Evolutionary conservation across 2,113 vertebrate species (phyloP).

Genomic region (Candoia aspera): DNA sequence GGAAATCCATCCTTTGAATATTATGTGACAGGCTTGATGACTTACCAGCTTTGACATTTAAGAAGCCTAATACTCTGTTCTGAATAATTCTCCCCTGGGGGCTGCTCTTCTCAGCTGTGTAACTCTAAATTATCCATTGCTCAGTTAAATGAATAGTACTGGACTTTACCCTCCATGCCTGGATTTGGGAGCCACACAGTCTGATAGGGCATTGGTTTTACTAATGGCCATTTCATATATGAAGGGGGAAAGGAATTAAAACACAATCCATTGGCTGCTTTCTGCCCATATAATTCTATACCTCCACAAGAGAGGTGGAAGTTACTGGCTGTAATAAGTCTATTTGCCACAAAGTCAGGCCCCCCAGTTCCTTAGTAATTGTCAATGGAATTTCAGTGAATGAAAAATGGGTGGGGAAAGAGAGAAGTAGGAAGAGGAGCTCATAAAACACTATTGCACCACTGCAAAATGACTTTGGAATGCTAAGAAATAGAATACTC

Average conservation of each 20-base stretch:
- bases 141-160: slow-evolving; percentile 51
- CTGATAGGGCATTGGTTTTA: slow-evolving; percentile 65
- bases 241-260: slow-evolving; percentile 57
- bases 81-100: slow-evolving; percentile 43
- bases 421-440: slow-evolving; percentile 42
- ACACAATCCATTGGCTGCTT: slow-evolving; percentile 79
- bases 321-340: slow-evolving; percentile 83
- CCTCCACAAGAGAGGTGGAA: slow-evolving; percentile 79
- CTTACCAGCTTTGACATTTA: slow-evolving; percentile 84
- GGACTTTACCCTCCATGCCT: slow-evolving; percentile 52
- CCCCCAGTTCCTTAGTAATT: slow-evolving; percentile 89
- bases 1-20: slow-evolving; percentile 56
- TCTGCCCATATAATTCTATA: slow-evolving; percentile 71
- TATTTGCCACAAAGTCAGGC: slow-evolving; percentile 86
- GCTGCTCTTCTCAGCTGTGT: slow-evolving; percentile 60
- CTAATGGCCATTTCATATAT: slow-evolving; percentile 60
- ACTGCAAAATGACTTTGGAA: slow-evolving; percentile 40
- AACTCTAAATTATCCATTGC: slow-evolving; percentile 63
- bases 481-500: slow-evolving; percentile 59
- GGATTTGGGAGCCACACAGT: slow-evolving; percentile 72
- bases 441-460: slow-evolving; percentile 56
- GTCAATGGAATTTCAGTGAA: slow-evolving; percentile 88
- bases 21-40: slow-evolving; percentile 33
- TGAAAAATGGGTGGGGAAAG: slow-evolving; percentile 65
- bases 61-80: slow-evolving; percentile 66